Evolutionary conservation across 2,888 invertebrate species (phyloP).

Genomic region (Yponomeuta sedellus): DNA sequence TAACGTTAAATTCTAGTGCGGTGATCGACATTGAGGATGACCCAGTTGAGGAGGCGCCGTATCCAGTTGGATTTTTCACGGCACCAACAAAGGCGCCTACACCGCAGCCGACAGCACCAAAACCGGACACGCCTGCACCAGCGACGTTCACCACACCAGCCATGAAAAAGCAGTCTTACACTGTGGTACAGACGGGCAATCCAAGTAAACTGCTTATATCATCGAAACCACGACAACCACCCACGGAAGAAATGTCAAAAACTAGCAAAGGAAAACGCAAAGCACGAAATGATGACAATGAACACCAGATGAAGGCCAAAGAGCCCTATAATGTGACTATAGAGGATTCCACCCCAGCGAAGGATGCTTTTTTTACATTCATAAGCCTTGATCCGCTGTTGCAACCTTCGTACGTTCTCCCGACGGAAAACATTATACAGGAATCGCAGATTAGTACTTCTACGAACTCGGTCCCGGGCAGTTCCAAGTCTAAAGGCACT

Average conservation of each 20-base stretch:
- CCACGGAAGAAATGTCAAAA: constrained; percentile 35
- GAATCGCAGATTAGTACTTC: constrained; percentile 68
- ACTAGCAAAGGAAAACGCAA: constrained; percentile 38
- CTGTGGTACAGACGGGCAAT: constrained; percentile 61
- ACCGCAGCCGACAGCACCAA: neutral
- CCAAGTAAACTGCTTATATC: constrained; percentile 66
- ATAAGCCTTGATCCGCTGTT: constrained; percentile 65
- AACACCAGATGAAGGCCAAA: constrained; percentile 21
- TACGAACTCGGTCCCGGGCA: constrained; percentile 32
- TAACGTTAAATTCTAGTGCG: constrained; percentile 13
- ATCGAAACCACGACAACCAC: constrained; percentile 43
- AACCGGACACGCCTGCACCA: neutral
- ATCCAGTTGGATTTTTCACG: constrained; percentile 64
- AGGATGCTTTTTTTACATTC: constrained; percentile 59
- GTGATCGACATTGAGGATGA: constrained; percentile 35
- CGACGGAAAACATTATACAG: constrained; percentile 62
- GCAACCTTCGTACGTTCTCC: constrained; percentile 62
- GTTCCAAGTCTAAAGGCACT: constrained; percentile 33
- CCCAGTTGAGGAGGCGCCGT: constrained; percentile 36
- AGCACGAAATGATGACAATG: constrained; percentile 29
- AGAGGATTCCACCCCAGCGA: constrained; percentile 41
- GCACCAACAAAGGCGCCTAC: constrained; percentile 34
- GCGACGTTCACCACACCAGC: constrained; percentile 50
- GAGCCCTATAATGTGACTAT: constrained; percentile 45
- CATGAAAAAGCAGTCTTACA: constrained; percentile 65